phyloP scores from a whole-genome alignment of 2,113 vertebrate genomes.

The Muntiacus muntjak region DNA sequence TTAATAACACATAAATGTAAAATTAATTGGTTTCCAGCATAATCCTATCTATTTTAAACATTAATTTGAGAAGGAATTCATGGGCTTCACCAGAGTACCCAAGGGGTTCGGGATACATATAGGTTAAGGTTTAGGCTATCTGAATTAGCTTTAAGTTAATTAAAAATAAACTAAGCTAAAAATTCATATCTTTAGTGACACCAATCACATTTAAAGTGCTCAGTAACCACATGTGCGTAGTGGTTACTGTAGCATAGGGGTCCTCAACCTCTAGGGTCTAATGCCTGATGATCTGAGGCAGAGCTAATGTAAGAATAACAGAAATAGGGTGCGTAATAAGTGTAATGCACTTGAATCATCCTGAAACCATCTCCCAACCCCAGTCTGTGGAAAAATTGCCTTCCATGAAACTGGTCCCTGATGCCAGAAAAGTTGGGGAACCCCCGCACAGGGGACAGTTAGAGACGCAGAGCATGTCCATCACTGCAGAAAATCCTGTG shows the following conservation, averaged over 20 bases:
- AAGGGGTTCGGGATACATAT: background rate
- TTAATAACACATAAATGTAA: background rate
- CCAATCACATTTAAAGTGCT: background rate
- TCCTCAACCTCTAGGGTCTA: background rate
- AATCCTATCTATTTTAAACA: background rate
- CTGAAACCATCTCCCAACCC: background rate
- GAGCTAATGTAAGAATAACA: background rate
- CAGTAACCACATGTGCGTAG: background rate
- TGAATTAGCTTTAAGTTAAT: constrained; percentile 29
- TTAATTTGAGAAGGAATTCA: background rate
- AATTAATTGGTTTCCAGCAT: background rate
- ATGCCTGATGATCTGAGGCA: background rate
- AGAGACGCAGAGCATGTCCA: background rate
- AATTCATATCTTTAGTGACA: background rate
- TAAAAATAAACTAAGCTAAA: background rate
- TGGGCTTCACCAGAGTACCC: background rate
- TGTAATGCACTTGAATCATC: background rate
- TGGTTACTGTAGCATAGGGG: background rate
- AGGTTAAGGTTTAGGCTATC: background rate
- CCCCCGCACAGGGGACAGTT: background rate
- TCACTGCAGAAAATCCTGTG: background rate
- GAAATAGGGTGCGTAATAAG: background rate
- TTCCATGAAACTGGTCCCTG: background rate
- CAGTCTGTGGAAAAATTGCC: background rate
- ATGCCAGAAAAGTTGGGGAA: background rate